phyloP scores from a whole-genome alignment of 1,140 invertebrate genomes.

The Meteorus sp. region DNA sequence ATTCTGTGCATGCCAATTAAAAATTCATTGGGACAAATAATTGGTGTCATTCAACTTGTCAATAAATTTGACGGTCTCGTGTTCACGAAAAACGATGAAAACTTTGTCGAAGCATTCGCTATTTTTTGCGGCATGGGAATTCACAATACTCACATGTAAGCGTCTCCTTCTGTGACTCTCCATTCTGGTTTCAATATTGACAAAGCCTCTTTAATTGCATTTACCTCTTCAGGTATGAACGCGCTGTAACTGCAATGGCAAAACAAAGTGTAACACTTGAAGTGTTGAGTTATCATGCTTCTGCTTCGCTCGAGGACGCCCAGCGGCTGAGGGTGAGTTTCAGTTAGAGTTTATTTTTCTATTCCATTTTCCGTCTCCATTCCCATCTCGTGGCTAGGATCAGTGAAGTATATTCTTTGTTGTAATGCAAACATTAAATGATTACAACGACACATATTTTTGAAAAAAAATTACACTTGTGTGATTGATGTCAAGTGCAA shows the following conservation, averaged over 20 bases:
- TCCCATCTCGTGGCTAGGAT: too few species aligned
- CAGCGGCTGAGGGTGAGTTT: slow-evolving; percentile 77
- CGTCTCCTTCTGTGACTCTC: background rate
- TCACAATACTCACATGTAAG: slow-evolving; percentile 91
- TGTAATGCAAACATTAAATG: too few species aligned
- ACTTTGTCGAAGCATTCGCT: slow-evolving; percentile 93
- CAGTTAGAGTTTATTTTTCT: too few species aligned
- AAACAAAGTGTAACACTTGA: slow-evolving; percentile 95
- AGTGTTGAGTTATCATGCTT: slow-evolving; percentile 94
- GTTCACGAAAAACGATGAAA: slow-evolving; percentile 91
- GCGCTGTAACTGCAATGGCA: slow-evolving; percentile 88
- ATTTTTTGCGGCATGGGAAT: slow-evolving; percentile 98
- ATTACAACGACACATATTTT: too few species aligned
- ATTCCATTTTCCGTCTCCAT: too few species aligned
- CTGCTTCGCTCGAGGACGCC: slow-evolving; percentile 86
- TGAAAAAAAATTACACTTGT: too few species aligned
- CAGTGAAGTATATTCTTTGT: too few species aligned
- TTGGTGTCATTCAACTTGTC: slow-evolving; percentile 90
- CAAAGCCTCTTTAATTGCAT: slow-evolving; percentile 7
- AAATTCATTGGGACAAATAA: slow-evolving; percentile 84
- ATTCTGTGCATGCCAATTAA: slow-evolving; percentile 93
- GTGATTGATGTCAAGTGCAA: too few species aligned
- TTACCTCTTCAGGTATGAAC: slow-evolving; percentile 76
- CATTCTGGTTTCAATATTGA: slow-evolving; percentile 23
- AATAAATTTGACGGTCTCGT: slow-evolving; percentile 90